Base-by-base conservation (phyloP, 2,888 invertebrate genomes). In the Crioceris asparagi region DNA sequence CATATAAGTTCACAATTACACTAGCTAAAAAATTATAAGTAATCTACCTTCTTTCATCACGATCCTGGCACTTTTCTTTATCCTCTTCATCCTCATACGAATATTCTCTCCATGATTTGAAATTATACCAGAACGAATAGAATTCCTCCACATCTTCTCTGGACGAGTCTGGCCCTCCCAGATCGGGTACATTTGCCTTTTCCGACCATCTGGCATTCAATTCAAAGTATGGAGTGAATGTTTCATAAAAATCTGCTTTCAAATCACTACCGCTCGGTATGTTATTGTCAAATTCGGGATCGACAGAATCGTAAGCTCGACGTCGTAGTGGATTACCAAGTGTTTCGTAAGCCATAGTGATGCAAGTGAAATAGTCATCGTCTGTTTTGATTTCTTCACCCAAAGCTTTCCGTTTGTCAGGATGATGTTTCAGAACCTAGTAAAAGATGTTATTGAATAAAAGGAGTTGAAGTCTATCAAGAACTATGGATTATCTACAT, bases 51-150 rank as follows among this genome's bases (percentile, higher is more conserved):
- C 98, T 71, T 66, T 96, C 96, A 53, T 96, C 96, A 2, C 97
- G 79, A 64, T 87, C 94, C 61, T 93, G 90, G 1, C 96, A 97
- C 56, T 87, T 90, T 59, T 97, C 94, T 61, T 97, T 97, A 57
- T 97, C 97, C 61, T 98, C 97, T 66, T 97, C 96, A 61, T 99
- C 98, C 49, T 94, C 69, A 62, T 98, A 99, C 2, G 97, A 97
- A 66, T 86, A 99, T 62, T 99, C 98, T 44, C 98, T 75, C 98
- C 98, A 99, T 0, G 97, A 96, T 49, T 94, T 92, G 66, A 97
- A 98, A 55, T 91, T 83, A 63, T 87, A 96, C 98, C 98, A 98
- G 64, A 96, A 98, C 11, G 84, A 80, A 62, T 99, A 98, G 67
- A 99, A 99, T 31, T 72, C 67, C 58, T 97, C 92, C 1, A 99